Evolutionary conservation across 2,113 vertebrate genomes (phyloP).

Genomic region (Trichomycterus rosablanca): DNA sequence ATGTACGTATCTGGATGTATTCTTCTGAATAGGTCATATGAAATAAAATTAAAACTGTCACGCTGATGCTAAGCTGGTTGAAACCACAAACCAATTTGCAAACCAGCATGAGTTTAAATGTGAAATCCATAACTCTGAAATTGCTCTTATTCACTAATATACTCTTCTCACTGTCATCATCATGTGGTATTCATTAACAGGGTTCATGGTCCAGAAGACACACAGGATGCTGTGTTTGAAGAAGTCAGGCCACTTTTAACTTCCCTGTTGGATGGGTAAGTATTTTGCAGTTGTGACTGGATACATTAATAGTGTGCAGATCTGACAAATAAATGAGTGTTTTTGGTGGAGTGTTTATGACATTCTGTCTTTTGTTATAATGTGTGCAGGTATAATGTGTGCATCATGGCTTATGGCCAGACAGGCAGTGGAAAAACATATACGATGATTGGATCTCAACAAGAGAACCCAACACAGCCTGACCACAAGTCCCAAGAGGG

Average conservation of each 20-base stretch:
- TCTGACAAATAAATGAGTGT: too few relatives aligned
- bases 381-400: constrained; percentile 84
- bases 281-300: background rate
- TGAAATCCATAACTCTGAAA: background rate
- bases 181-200: constrained; percentile 50
- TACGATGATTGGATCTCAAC: constrained; percentile 75
- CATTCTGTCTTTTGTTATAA: constrained; percentile 4
- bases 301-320: too few relatives aligned
- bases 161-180: background rate
- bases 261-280: constrained; percentile 80
- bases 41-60: too few relatives aligned
- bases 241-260: constrained; percentile 76
- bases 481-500: constrained; percentile 60
- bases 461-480: constrained; percentile 22
- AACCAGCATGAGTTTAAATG: too few relatives aligned
- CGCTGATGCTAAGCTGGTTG: too few relatives aligned
- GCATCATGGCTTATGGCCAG: constrained; percentile 84
- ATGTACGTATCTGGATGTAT: too few relatives aligned
- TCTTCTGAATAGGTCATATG: too few relatives aligned
- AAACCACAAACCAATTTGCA: too few relatives aligned
- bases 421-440: constrained; percentile 84
- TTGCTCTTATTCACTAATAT: background rate
- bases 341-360: background rate
- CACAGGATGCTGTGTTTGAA: constrained; percentile 70
- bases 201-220: constrained; percentile 69